Evolutionary conservation across 2,113 vertebrate genomes (phyloP).

Genomic region (Peromyscus maniculatus): DNA sequence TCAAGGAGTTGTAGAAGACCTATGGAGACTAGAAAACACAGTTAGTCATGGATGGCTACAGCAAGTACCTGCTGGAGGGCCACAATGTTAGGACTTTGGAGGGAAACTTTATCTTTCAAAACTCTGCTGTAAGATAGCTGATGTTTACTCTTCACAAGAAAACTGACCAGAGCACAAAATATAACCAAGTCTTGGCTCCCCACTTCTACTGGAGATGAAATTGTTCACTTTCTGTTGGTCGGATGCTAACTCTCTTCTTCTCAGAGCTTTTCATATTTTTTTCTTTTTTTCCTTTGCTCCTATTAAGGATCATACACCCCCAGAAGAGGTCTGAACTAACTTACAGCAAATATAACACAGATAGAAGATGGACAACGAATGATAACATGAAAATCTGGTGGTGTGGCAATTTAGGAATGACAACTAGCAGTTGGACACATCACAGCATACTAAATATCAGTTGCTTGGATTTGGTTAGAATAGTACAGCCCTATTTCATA

Average conservation of each 20-base stretch:
- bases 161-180: background rate
- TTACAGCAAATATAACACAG: background rate
- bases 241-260: background rate
- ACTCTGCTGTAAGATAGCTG: background rate
- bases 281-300: background rate
- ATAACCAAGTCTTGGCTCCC: background rate
- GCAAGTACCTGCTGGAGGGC: background rate
- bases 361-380: background rate
- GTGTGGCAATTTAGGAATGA: background rate
- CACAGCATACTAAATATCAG: background rate
- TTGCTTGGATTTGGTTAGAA: background rate
- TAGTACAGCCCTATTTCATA: background rate
- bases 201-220: background rate
- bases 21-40: background rate
- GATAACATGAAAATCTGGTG: background rate
- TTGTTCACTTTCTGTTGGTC: background rate
- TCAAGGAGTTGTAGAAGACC: background rate
- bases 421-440: background rate
- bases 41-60: background rate
- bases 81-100: background rate
- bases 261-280: background rate
- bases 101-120: conserved; percentile 4
- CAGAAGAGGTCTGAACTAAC: background rate
- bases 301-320: background rate
- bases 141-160: conserved; percentile 16